Evolutionary conservation across 2,113 vertebrate species (phyloP).

Genomic region (Plotosus lineatus): DNA sequence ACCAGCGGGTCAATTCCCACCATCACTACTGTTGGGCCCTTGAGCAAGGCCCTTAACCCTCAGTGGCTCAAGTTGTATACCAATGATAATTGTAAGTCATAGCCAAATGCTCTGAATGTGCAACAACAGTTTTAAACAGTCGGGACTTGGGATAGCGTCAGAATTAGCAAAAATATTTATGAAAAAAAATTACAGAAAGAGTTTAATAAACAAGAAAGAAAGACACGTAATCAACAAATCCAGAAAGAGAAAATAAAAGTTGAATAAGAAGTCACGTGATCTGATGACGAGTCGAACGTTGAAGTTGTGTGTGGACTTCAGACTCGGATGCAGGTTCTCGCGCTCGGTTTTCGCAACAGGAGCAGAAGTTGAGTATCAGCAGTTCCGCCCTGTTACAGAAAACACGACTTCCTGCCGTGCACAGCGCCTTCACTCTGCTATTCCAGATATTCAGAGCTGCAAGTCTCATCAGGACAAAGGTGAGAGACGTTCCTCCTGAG

Average conservation of each 20-base stretch:
- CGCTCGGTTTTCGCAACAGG: background rate
- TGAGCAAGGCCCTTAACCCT: no score
- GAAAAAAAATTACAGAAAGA: background rate
- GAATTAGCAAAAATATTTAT: no score
- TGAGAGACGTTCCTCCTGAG: background rate
- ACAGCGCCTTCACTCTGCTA: conserved; percentile 18
- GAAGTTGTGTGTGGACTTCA: background rate
- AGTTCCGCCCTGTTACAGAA: conserved; percentile 23
- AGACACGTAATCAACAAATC: no score
- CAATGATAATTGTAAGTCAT: no score
- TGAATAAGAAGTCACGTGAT: background rate
- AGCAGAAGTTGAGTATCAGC: conserved; percentile 5
- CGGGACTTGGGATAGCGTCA: no score
- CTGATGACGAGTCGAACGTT: background rate
- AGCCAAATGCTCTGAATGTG: no score
- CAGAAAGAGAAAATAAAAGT: background rate
- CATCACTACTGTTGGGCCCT: no score
- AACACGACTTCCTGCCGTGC: conserved; percentile 17
- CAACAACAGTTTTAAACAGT: no score
- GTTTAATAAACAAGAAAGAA: background rate
- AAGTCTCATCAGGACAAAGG: conserved; percentile 29
- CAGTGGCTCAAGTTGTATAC: no score
- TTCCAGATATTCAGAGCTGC: conserved; percentile 23
- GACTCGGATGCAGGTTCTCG: background rate
- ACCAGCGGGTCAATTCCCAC: no score